Base-by-base conservation (phyloP, 2,888 invertebrate species). In the Tenthredo scrophulariae region DNA sequence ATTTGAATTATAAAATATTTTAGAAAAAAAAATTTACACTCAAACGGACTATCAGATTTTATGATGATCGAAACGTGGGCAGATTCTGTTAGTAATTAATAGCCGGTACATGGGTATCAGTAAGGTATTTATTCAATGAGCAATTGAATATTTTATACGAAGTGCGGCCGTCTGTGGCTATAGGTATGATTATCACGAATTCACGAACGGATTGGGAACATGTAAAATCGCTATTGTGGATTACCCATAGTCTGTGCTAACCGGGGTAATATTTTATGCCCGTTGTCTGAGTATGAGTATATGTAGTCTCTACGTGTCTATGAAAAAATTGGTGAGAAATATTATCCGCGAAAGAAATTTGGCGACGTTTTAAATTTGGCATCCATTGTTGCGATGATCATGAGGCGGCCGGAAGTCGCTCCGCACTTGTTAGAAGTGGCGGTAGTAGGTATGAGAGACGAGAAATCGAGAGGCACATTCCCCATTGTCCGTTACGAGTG, bases 361-460 rank as follows among this genome's bases (percentile, higher is more conserved):
- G 18, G 62, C 18, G 67, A 13, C 13, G 67, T 67, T 77, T 87
- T 87, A 91, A 92, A 93, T 93, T 92, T 92, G 90, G 88, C 87
- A 87, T 88, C 90, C 90, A 92, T 92, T 92, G 92, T 92, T 88
- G 88, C 87, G 88, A 43, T 40, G 72, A 80, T 87, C 84, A 87
- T 74, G 84, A 85, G 89, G 89, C 89, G 89, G 89, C 87, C 91
- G 92, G 91, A 92, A 92, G 91, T 91, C 90, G 91, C 90, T 33
- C 33, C 26, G 90, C 92, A 91, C 92, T 92, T 91, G 92, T 91
- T 91, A 90, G 89, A 91, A 91, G 91, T 89, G 72, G 29, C 5
- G 62, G 62, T 62, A 67, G 67, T 5, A 18, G 26, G 67, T 33
- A 18, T 4, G 26, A 29, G 33, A 67, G 67, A 67, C 37, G 22